phyloP scores from a whole-genome alignment of 92 coral and sea anemone species.

The Zoanthus sansibaricus region DNA sequence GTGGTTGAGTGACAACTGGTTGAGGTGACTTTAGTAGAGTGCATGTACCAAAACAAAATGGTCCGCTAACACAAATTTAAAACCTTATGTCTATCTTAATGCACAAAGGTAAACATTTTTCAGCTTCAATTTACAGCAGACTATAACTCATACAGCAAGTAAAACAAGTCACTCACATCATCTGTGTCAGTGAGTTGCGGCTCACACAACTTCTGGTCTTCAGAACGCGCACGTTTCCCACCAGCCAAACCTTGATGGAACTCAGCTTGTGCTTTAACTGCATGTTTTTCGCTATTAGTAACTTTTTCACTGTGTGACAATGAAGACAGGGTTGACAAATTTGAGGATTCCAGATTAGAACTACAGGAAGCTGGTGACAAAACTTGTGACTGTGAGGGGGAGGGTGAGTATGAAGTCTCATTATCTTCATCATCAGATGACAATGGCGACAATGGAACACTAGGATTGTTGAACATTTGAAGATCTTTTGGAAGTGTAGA shows the following conservation, averaged over 20 bases:
- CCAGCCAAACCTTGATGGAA: constrained; percentile 15
- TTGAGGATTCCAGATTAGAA: constrained; percentile 47
- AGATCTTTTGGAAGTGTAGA: constrained; percentile 84
- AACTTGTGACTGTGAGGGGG: constrained; percentile 76
- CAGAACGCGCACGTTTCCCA: constrained; percentile 7
- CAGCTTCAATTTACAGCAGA: constrained; percentile 1
- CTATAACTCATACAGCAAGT: constrained; percentile 42
- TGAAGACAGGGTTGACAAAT: constrained; percentile 72
- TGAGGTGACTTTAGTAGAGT: too few species aligned
- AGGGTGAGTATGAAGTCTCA: constrained; percentile 66
- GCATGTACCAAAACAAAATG: too few species aligned
- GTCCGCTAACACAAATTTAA: too few species aligned
- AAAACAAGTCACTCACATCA: constrained; percentile 51
- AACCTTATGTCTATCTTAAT: too few species aligned
- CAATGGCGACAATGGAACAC: constrained; percentile 72
- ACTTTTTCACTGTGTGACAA: constrained; percentile 56
- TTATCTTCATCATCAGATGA: constrained; percentile 78
- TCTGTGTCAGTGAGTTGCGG: constrained; percentile 52
- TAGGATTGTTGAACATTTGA: constrained; percentile 86
- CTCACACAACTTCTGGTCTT: constrained; percentile 39
- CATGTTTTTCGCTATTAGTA: constrained; percentile 60
- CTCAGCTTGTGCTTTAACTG: constrained; percentile 55
- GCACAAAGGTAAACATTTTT: too few species aligned
- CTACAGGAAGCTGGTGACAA: constrained; percentile 77
- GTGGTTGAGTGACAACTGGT: too few species aligned